Evolutionary conservation across 1,140 invertebrate genomes (phyloP).

Genomic region (Zaprionus vittiger): DNA sequence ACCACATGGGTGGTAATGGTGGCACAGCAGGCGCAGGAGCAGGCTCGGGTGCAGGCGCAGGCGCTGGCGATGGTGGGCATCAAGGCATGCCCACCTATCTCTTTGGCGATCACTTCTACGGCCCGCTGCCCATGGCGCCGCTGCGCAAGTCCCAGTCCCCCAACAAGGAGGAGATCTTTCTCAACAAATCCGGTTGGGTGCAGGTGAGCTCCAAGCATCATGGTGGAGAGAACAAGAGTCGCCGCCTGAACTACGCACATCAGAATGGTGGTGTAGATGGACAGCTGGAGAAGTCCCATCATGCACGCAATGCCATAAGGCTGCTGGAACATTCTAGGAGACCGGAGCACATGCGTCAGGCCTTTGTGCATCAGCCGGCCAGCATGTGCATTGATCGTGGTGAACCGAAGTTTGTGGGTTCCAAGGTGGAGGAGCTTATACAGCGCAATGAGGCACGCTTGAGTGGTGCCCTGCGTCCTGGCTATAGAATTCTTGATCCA

Average conservation of each 20-base stretch:
- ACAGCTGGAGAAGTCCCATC: slow-evolving; percentile 16
- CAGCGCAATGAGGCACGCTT: slow-evolving; percentile 74
- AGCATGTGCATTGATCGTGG: slow-evolving; percentile 39
- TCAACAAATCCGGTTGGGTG: slow-evolving; percentile 84
- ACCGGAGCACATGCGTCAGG: slow-evolving; percentile 51
- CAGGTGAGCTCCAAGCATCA: slow-evolving; percentile 73
- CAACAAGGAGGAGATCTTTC: slow-evolving; percentile 79
- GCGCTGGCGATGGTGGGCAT: slow-evolving; percentile 2
- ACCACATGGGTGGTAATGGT: slow-evolving; percentile 63
- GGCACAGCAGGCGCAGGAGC: slow-evolving; percentile 27
- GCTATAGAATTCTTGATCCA: slow-evolving; percentile 79
- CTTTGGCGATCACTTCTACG: slow-evolving; percentile 76
- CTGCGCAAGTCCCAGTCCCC: slow-evolving; percentile 59
- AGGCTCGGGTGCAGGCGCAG: background rate
- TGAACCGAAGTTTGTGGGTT: slow-evolving; percentile 64
- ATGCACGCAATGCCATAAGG: slow-evolving; percentile 38
- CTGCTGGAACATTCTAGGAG: slow-evolving; percentile 54
- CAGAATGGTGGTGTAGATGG: slow-evolving; percentile 40
- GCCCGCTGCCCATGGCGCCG: slow-evolving; percentile 10
- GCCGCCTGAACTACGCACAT: slow-evolving; percentile 52
- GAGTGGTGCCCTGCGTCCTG: slow-evolving; percentile 58
- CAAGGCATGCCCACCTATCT: slow-evolving; percentile 72
- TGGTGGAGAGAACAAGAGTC: slow-evolving; percentile 48
- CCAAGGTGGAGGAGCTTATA: slow-evolving; percentile 82
- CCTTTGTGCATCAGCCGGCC: slow-evolving; percentile 56